These are phyloP conservation scores for Ametastegia equiseti DNA, from an alignment of 2,888 invertebrate species.

Conservation along the genomic window DNA sequence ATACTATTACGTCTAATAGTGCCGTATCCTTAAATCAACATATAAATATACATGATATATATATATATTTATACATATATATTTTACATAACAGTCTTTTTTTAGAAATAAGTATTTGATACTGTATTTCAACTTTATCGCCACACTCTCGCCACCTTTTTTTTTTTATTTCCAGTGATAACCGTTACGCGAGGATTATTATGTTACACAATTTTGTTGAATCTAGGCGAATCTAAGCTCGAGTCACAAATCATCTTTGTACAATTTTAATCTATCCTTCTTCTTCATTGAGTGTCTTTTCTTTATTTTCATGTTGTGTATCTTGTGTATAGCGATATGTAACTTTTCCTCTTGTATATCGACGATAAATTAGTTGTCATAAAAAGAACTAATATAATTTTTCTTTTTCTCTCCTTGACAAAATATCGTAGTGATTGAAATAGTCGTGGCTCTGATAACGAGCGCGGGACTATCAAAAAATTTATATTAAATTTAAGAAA, in stretches of 20 bases:
- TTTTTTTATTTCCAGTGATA: too few relatives aligned
- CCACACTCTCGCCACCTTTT: background rate
- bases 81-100: slow-evolving; percentile 30
- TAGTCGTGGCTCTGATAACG: background rate
- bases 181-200: background rate
- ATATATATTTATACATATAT: too few relatives aligned
- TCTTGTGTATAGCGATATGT: background rate
- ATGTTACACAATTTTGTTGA: background rate
- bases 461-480: background rate
- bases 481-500: background rate
- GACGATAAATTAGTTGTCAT: background rate
- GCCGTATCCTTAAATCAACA: slow-evolving; percentile 15
- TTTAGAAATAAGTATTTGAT: background rate
- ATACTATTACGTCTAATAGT: slow-evolving; percentile 1
- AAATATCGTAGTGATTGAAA: background rate
- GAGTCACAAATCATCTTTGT: slow-evolving; percentile 45
- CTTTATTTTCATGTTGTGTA: slow-evolving; percentile 62
- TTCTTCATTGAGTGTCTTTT: slow-evolving; percentile 64
- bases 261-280: slow-evolving; percentile 57
- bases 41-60: slow-evolving; percentile 24
- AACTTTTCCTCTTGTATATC: background rate
- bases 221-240: background rate
- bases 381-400: too few relatives aligned
- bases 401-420: background rate
- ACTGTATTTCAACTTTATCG: background rate